Conservation (phyloP, 2,888 invertebrate genomes). For the Tachystola acroxantha region DNA sequence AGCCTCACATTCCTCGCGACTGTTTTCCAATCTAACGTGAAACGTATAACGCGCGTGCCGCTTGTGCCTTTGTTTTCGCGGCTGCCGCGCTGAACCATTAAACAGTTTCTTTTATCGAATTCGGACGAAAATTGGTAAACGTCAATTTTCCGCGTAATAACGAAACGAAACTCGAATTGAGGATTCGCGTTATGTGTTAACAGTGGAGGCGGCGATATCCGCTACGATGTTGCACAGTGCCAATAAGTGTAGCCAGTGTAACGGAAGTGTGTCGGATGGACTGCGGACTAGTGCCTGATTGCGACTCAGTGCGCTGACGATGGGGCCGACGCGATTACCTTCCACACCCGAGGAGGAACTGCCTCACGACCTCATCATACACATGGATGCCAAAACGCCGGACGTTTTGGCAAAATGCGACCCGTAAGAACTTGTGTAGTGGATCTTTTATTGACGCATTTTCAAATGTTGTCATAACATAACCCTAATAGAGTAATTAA, state of each 20-base stretch:
- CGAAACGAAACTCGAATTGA: conserved; percentile 19
- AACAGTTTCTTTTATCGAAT: conserved; percentile 30
- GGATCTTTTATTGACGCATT: background rate
- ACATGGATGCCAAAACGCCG: conserved; percentile 38
- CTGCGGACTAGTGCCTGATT: conserved; percentile 53
- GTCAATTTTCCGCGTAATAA: conserved; percentile 24
- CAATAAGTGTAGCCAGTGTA: conserved; percentile 38
- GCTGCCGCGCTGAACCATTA: conserved; percentile 34
- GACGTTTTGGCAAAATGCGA: conserved; percentile 39
- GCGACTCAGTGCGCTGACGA: conserved; percentile 34
- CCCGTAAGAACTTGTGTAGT: conserved; percentile 3
- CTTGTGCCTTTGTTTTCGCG: conserved; percentile 62
- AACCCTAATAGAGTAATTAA: too few species aligned
- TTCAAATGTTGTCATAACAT: background rate
- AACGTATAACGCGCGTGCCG: conserved; percentile 69
- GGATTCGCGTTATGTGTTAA: conserved; percentile 20
- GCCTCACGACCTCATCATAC: conserved; percentile 33
- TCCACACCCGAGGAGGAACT: conserved; percentile 62
- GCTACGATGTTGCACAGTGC: conserved; percentile 43
- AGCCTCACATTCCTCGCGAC: conserved; percentile 72
- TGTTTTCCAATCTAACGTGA: conserved; percentile 76
- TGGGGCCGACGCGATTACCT: conserved; percentile 67
- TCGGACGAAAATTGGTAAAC: conserved; percentile 30
- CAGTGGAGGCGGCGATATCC: conserved; percentile 21
- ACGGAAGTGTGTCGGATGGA: conserved; percentile 35